Base-by-base conservation (phyloP, 2,888 invertebrate genomes). In the Polietes domitor region DNA sequence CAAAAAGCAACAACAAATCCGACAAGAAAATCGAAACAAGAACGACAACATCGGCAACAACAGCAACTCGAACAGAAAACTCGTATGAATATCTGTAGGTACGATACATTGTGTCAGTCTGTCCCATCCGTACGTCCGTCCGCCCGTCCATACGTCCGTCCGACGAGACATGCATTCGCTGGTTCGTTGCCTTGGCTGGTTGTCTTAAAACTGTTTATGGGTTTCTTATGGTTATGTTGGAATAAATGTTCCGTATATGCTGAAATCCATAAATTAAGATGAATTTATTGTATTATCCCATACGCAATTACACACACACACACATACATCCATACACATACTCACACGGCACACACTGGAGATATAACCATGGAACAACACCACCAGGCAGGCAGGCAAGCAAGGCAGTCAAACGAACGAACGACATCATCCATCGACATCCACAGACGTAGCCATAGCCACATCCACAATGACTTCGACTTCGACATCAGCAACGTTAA, bases 181-280 rank as follows among this genome's bases (percentile, higher is more conserved):
- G 37, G 17, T 41, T 37, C 17, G 68, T 21, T 68, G 26, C 6
- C 28, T 28, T 41, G 50, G 61, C 7, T 63, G 43, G 61, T 68
- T 83, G 76, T 76, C 26, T 82, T 77, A 50, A 74, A 77, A 80
- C 72, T 70, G 61, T 83, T 83, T 83, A 83, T 83, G 73, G 65
- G 58, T 79, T 76, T 83, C 79, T 79, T 83, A 76, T 80, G 58
- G 76, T 75, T 58, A 73, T 79, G 76, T 83, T 83, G 65, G 68
- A 72, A 77, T 76, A 79, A 83, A 79, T 79, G 76, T 77, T 76
- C 61, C 65, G 76, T 82, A 72, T 79, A 79, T 83, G 77, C 43
- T 80, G 79, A 83, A 83, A 83, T 80, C 79, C 79, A 83, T 83
- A 83, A 83, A 83, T 80, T 83, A 77, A 83, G 83, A 83, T 77